Evolutionary conservation across 2,888 invertebrate genomes (phyloP).

Genomic region (Ferdinandea cuprea): DNA sequence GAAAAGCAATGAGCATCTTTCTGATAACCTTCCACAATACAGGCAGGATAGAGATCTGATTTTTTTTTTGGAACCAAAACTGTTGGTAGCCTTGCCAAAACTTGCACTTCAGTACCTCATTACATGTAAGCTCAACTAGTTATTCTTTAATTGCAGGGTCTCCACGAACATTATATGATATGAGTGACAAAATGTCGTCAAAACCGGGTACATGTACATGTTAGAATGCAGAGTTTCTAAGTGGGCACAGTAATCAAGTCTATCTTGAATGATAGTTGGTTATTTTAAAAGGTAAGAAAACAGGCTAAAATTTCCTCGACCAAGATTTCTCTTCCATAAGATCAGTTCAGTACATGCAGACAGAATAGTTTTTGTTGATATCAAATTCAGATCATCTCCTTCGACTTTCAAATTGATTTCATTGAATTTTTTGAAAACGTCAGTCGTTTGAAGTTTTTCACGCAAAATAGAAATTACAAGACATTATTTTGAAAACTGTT

Average conservation of each 20-base stretch:
- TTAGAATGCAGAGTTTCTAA: constrained; percentile 14
- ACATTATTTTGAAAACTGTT: constrained; percentile 1
- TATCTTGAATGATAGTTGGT: constrained; percentile 3
- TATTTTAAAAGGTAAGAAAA: background rate
- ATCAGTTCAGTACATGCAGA: no score
- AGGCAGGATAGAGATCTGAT: background rate
- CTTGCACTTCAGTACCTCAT: constrained; percentile 17
- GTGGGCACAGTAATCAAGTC: background rate
- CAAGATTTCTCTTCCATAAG: no score
- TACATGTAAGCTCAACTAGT: constrained; percentile 10
- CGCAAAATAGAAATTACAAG: background rate
- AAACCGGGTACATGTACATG: constrained; percentile 6
- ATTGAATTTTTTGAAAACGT: no score
- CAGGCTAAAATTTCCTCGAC: no score
- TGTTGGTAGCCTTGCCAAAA: constrained; percentile 5
- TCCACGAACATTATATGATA: background rate
- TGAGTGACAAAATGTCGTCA: constrained; percentile 5
- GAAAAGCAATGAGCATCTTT: background rate
- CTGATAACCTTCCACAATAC: constrained; percentile 1
- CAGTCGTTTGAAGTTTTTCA: background rate
- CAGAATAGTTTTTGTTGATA: no score
- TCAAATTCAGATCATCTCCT: background rate
- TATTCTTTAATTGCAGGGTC: no score
- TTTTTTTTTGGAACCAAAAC: constrained; percentile 16
- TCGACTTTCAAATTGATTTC: background rate